Evolutionary conservation across 2,113 vertebrate species (phyloP), one percentile per base, ranked within the genome.

Genomic region (Amblyornis subalaris): DNA sequence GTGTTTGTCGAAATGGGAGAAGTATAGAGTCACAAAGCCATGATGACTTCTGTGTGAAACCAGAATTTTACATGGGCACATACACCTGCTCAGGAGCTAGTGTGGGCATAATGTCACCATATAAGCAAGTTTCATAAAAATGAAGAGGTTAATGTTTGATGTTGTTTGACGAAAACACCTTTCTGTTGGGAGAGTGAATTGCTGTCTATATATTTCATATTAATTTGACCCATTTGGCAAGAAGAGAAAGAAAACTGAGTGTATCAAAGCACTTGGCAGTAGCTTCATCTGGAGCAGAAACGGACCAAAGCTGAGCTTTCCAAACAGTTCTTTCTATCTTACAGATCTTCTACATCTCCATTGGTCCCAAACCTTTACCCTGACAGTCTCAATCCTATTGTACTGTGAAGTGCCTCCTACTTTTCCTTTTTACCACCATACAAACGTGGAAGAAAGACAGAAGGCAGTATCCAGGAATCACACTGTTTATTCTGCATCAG

Each of bases 1-100:
- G 74, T 88, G 45, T 74, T 94, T 88, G 48, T 6, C 85, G 80
- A 93, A 96, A 83, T 29, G 36, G 66, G 25, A 83, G 53, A 86
- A 82, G 69, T 31, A 70, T 0, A 35, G 75, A 89, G 48, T 83
- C 74, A 95, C 33, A 88, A 89, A 94, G 72, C 14, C 28, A 74
- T 51, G 55, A 61, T 3, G 9, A 71, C 31, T 85, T 91, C 51
- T 62, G 14, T 29, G 44, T 47, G 42, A 85, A 88, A 86, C 16
- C 60, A 83, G 64, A 93, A 61, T 72, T 73, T 80, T 45, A 88
- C 4, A 35, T 1, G 0, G 4, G 29, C 54, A 67, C 1, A 11
- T 60, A 84, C 65, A 90, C 42, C 66, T 79, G 74, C 62, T 88
- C 4, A 3, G 66, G 22, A 91, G 81, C 62, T 50, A 66, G 45